Conservation (phyloP, 2,797 vertebrate genomes). For the Clarias pachynema region DNA sequence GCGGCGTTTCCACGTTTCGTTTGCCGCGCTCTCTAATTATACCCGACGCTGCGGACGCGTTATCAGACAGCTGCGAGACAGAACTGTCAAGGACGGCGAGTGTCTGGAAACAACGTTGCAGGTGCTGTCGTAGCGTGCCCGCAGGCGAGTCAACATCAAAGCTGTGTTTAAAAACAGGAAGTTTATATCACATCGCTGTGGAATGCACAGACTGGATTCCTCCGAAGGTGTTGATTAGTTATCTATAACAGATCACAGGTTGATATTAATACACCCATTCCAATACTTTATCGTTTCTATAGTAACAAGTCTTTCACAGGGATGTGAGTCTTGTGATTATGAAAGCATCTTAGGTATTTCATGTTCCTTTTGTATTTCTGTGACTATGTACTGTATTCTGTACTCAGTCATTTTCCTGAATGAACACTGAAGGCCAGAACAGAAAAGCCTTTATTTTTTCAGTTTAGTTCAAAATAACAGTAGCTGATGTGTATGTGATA, state of each 20-base stretch:
- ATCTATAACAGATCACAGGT: not conserved
- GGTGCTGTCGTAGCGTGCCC: conserved; percentile 16
- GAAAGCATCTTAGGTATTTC: not conserved
- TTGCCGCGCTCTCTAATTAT: conserved; percentile 67
- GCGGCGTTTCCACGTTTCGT: conserved; percentile 46
- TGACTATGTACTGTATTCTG: not conserved
- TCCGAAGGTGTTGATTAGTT: not conserved
- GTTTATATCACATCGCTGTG: not conserved
- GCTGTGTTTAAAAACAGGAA: not conserved
- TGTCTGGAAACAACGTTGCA: conserved; percentile 9
- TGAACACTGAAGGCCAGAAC: not conserved
- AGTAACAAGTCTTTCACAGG: not conserved
- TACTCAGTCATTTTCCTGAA: not conserved
- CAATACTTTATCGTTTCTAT: not conserved
- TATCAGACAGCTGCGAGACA: conserved; percentile 51
- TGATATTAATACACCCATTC: not conserved
- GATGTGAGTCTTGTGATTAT: not conserved
- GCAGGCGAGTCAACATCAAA: not conserved
- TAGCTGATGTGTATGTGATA: not conserved
- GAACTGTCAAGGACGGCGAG: conserved; percentile 37
- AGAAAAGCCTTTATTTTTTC: not conserved
- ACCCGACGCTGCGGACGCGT: conserved; percentile 56
- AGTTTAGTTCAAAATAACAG: not conserved
- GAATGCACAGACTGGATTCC: not conserved
- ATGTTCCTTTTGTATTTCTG: not conserved